Evolutionary conservation across 2,888 invertebrate species (phyloP).

Genomic region (Rhagophthalmus giganteus): DNA sequence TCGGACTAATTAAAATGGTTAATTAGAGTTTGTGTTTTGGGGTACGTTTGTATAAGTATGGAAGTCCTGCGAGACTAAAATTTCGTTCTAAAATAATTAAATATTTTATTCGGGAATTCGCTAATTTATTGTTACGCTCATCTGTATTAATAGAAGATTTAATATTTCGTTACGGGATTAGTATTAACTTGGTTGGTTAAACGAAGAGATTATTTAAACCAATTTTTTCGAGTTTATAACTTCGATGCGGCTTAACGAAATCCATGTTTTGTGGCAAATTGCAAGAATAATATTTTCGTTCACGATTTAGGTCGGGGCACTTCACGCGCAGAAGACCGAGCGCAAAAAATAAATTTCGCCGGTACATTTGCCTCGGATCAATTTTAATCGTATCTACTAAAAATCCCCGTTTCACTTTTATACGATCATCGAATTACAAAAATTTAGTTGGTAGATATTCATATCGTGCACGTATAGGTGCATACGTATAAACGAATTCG

Average conservation of each 20-base stretch:
- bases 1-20: conserved; percentile 24
- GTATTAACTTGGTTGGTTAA: conserved; percentile 1
- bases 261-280: neutral
- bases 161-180: conserved; percentile 1
- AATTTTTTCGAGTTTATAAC: conserved; percentile 1
- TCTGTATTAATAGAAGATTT: conserved; percentile 5
- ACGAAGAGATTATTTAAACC: conserved; percentile 1
- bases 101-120: conserved; percentile 5
- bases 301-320: too few species aligned
- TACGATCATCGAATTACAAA: too few species aligned
- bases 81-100: conserved; percentile 11
- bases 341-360: too few species aligned
- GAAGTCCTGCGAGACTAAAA: conserved; percentile 3
- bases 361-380: too few species aligned
- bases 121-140: conserved; percentile 8
- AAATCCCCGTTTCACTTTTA: too few species aligned
- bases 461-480: too few species aligned
- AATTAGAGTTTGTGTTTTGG: conserved; percentile 12
- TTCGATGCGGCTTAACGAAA: neutral
- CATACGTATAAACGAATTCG: too few species aligned
- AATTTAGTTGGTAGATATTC: too few species aligned
- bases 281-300: too few species aligned
- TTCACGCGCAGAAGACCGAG: too few species aligned
- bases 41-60: conserved; percentile 2
- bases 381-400: too few species aligned